These are phyloP conservation scores for Drosophila ananassae DNA, from an alignment of 1,140 invertebrate species.

Conservation along the genomic window DNA sequence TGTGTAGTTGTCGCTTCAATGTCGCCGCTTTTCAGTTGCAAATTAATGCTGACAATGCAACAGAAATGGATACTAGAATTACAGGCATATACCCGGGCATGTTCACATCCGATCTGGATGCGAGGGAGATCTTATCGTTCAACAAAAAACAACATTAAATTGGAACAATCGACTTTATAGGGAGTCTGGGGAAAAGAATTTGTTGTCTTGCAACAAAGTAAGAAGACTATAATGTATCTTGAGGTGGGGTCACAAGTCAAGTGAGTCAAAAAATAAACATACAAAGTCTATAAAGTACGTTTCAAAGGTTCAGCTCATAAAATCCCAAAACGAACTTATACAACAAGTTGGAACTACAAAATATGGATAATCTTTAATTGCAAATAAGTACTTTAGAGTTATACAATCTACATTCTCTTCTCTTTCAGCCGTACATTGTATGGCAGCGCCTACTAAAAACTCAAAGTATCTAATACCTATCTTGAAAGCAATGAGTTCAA, in stretches of 20 bases:
- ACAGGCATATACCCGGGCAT: background rate
- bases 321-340: background rate
- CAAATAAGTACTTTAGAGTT: no score
- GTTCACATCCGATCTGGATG: slow-evolving; percentile 26
- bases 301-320: background rate
- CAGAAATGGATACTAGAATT: slow-evolving; percentile 32
- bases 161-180: slow-evolving; percentile 23
- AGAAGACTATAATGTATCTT: background rate
- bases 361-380: no score
- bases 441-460: background rate
- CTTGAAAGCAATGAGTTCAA: no score
- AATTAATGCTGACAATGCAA: slow-evolving; percentile 69
- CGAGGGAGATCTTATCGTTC: slow-evolving; percentile 29
- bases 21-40: slow-evolving; percentile 66
- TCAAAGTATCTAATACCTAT: no score
- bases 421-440: background rate
- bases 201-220: background rate
- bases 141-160: slow-evolving; percentile 4
- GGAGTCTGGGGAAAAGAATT: no score
- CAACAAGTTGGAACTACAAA: no score
- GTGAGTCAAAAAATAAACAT: background rate
- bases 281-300: background rate
- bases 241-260: background rate
- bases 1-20: slow-evolving; percentile 49
- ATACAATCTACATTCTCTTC: background rate